Evolutionary conservation across 2,113 vertebrate species (phyloP), one percentile per base, ranked within the genome.

Genomic region (Corythoichthys haematopterus): DNA sequence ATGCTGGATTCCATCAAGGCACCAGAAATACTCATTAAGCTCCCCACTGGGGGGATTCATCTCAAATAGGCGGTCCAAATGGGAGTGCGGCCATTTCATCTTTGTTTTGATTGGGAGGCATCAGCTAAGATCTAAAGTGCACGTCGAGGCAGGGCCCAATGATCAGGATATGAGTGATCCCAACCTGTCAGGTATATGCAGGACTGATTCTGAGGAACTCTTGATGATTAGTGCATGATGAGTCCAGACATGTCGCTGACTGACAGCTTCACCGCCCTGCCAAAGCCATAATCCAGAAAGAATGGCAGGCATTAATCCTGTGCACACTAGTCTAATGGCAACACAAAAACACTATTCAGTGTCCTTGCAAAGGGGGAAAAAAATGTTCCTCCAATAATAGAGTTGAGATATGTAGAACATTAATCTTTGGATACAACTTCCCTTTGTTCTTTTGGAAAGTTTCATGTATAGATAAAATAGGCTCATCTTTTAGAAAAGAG

Each of bases 201-300:
- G 20, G 60, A 13, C 40, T 16, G 59, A 62, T 28, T 62, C 40
- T 20, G 75, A 75, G 76, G 63, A 87, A 92, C 89, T 93, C 93
- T 91, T 91, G 88, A 90, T 94, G 92, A 89, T 93, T 84, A 91
- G 90, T 88, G 88, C 75, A 85, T 85, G 92, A 93, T 91, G 90
- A 83, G 86, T 88, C 88, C 80, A 84, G 89, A 88, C 93, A 90
- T 86, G 89, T 77, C 62, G 79, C 56, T 86, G 90, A 92, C 83
- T 88, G 93, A 91, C 92, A 92, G 88, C 70, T 86, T 84, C 89
- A 84, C 86, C 84, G 85, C 51, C 51, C 70, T 87, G 88, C 90
- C 89, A 88, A 92, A 87, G 83, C 36, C 87, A 63, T 85, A 86
- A 92, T 91, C 84, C 87, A 79, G 84, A 61, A 87, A 81, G 91